Conservation (phyloP, 2,113 vertebrate genomes). For the Lipophrys pholis region DNA sequence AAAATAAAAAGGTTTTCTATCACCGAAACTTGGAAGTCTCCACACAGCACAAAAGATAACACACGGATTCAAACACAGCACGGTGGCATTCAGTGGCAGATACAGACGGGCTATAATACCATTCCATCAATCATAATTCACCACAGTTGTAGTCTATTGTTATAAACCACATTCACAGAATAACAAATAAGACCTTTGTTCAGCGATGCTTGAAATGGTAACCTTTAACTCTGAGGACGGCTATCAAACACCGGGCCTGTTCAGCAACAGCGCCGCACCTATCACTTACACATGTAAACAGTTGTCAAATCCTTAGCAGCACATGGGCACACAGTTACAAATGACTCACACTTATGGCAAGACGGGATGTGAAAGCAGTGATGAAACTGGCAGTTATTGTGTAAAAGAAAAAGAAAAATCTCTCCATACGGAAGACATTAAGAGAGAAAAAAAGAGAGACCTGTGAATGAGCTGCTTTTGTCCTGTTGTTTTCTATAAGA, state of each 20-base stretch:
- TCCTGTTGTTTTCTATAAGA: conserved; percentile 17
- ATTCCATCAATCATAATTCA: conserved; percentile 71
- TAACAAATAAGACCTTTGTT: conserved; percentile 76
- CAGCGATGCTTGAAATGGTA: conserved; percentile 74
- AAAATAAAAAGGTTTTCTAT: conserved; percentile 55
- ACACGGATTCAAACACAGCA: conserved; percentile 46
- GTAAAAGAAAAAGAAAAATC: not conserved
- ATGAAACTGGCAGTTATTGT: conserved; percentile 52
- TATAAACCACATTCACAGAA: conserved; percentile 63
- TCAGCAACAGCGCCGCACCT: conserved; percentile 53
- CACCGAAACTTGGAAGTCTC: conserved; percentile 52
- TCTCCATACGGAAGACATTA: conserved; percentile 9
- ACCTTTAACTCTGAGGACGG: conserved; percentile 75
- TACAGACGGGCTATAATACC: conserved; percentile 55
- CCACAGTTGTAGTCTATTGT: conserved; percentile 62
- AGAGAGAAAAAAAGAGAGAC: not conserved
- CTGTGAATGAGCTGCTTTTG: conserved; percentile 24
- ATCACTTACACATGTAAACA: conserved; percentile 77
- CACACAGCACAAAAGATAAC: conserved; percentile 54
- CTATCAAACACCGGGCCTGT: conserved; percentile 62
- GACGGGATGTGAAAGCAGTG: conserved; percentile 27
- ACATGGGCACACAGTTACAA: conserved; percentile 42
- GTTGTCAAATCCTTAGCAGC: conserved; percentile 71
- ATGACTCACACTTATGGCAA: conserved; percentile 45
- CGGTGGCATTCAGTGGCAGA: conserved; percentile 50